phyloP scores from a whole-genome alignment of 2,797 vertebrate genomes.

The Acomys russatus region DNA sequence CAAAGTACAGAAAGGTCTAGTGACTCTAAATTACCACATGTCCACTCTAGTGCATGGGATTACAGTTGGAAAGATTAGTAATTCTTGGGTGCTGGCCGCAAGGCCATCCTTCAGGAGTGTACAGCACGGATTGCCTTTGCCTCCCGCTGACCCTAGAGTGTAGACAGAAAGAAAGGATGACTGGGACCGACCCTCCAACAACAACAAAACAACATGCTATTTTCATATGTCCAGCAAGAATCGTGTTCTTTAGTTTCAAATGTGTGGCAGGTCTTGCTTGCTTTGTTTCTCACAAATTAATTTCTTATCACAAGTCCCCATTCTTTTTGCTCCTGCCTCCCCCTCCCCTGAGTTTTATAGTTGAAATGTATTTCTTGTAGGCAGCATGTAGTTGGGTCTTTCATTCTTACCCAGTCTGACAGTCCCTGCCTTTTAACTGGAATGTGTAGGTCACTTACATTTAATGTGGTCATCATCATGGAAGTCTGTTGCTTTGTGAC shows the following conservation, averaged over 20 bases:
- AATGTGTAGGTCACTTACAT: background rate
- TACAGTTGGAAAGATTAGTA: background rate
- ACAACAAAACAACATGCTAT: background rate
- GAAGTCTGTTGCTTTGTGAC: background rate
- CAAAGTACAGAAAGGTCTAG: constrained; percentile 76
- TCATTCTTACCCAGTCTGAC: background rate
- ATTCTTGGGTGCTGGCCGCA: background rate
- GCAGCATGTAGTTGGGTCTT: background rate
- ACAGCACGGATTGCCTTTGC: background rate
- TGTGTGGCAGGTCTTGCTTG: background rate
- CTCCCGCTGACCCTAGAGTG: background rate
- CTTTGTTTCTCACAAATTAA: constrained; percentile 1
- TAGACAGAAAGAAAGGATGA: background rate
- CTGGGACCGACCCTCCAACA: background rate
- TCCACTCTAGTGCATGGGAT: background rate
- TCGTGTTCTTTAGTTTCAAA: background rate
- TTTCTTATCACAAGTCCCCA: background rate
- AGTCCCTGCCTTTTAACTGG: background rate
- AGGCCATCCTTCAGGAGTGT: background rate
- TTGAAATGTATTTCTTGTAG: constrained; percentile 33
- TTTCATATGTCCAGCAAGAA: background rate
- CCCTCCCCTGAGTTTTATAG: background rate
- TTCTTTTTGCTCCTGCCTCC: background rate
- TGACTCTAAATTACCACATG: background rate
- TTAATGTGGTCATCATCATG: background rate